Evolutionary conservation across 2,113 vertebrate species (phyloP), one percentile per base, ranked within the genome.

Genomic region (Apaloderma vittatum): DNA sequence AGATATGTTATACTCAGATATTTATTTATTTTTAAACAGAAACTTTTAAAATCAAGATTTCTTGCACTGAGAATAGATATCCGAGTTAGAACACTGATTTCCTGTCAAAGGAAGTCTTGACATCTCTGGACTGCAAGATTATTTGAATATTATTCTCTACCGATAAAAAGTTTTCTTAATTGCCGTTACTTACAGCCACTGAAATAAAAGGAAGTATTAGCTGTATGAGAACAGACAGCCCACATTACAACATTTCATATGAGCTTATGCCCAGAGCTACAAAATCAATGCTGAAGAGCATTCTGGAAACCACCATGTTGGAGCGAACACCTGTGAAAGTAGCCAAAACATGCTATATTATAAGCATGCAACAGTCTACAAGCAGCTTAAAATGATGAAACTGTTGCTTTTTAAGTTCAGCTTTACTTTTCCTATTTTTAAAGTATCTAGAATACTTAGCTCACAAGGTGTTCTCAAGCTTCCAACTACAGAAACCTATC

Each of bases 331-430:
- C 55, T 29, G 51, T 5, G 58, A 86, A 79, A 80, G 46, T 6
- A 62, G 59, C 15, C 58, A 66, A 36, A 0, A 80, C 36, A 43
- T 40, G 40, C 46, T 30, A 18, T 27, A 26, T 29, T 34, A 71
- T 0, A 58, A 46, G 26, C 3, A 37, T 3, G 22, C 57, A 82
- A 78, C 24, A 91, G 37, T 2, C 4, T 5, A 37, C 1, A 1
- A 61, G 48, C 29, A 63, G 29, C 46, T 57, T 32, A 36, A 59
- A 49, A 8, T 1, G 34, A 77, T 27, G 34, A 27, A 88, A 58
- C 46, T n/a, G 32, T 6, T 43, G 43, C 67, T 43, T 79, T 49
- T 77, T 13, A 29, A 85, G 61, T 43, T 43, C 13, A 65, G 18
- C 15, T 88, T 43, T 40, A 34, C 15, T 49, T 34, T 66, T 22